Percentiles rank a stretch among this genome's conserved stretches.
phyloP scores from a whole-genome alignment of 2,888 invertebrate genomes.

The Busseola fusca region DNA sequence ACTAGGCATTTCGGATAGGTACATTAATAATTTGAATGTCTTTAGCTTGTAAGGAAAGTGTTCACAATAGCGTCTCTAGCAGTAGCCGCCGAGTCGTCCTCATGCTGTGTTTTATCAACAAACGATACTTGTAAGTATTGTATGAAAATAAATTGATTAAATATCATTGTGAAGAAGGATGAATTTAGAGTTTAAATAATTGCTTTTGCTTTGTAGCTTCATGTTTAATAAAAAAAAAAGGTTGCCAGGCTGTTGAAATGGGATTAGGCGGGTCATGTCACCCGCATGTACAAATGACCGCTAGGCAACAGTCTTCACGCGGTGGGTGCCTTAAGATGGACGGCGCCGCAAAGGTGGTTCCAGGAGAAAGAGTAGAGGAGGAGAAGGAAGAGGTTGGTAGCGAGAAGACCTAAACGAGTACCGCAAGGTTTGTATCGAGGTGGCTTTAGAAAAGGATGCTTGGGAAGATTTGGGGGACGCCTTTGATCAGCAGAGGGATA shows the following conservation, averaged over 20 bases:
- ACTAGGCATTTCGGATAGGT: no score
- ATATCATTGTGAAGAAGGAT: constrained; percentile 11
- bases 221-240: not conserved
- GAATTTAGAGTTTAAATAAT: not conserved
- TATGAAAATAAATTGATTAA: constrained; percentile 9
- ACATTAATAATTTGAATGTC: no score
- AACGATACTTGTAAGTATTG: not conserved
- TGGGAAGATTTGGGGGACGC: not conserved
- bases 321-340: not conserved
- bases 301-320: not conserved
- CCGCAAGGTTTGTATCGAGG: not conserved
- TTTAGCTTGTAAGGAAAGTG: not conserved
- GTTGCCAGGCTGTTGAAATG: not conserved
- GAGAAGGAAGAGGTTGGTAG: no score
- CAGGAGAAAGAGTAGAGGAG: not conserved
- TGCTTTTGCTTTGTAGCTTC: not conserved
- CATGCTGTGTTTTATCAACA: constrained; percentile 31
- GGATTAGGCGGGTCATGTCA: not conserved
- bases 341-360: not conserved
- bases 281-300: not conserved
- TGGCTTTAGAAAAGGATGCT: not conserved
- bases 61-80: not conserved
- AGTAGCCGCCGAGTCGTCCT: not conserved
- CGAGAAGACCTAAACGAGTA: no score
- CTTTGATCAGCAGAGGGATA: not conserved